A percentile compares a stretch with the other conserved stretches of the same genome.
Conservation (phyloP, 1,140 invertebrate genomes). For the Capitella teleta region DNA sequence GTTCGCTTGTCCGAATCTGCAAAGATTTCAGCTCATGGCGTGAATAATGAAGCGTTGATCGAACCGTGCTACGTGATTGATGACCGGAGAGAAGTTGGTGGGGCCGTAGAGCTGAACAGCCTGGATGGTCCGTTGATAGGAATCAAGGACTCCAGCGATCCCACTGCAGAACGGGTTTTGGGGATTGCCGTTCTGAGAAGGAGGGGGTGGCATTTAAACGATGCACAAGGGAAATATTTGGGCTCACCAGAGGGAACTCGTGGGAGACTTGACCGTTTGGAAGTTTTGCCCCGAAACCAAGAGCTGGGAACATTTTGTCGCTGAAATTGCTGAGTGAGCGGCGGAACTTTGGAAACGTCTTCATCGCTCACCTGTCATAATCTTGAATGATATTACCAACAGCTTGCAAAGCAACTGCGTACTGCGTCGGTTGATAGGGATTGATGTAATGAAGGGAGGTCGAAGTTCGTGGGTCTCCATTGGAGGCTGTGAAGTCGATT, state of each 20-base stretch:
- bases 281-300: constrained; percentile 42
- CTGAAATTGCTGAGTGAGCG: constrained; percentile 17
- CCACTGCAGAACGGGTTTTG: constrained; percentile 49
- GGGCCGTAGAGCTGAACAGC: constrained; percentile 46
- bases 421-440: constrained; percentile 34
- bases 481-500: constrained; percentile 60
- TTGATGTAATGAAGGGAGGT: constrained; percentile 51
- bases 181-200: constrained; percentile 45
- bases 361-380: constrained; percentile 45
- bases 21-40: neutral
- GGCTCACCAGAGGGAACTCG: constrained; percentile 39
- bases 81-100: constrained; percentile 46
- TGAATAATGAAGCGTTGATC: neutral
- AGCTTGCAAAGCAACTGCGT: constrained; percentile 45
- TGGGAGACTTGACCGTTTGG: constrained; percentile 36
- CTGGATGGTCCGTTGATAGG: constrained; percentile 41
- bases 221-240: too few relatives aligned
- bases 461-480: constrained; percentile 51
- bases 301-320: constrained; percentile 40
- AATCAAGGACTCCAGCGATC: constrained; percentile 43
- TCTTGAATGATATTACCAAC: constrained; percentile 57
- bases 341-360: neutral
- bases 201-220: too few relatives aligned
- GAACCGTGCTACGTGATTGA: constrained; percentile 36
- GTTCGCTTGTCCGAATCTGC: constrained; percentile 3